Percentiles rank a stretch among this genome's conserved stretches.
phyloP scores from a whole-genome alignment of 2,797 vertebrate genomes.

The Craterocephalus amniculus region DNA sequence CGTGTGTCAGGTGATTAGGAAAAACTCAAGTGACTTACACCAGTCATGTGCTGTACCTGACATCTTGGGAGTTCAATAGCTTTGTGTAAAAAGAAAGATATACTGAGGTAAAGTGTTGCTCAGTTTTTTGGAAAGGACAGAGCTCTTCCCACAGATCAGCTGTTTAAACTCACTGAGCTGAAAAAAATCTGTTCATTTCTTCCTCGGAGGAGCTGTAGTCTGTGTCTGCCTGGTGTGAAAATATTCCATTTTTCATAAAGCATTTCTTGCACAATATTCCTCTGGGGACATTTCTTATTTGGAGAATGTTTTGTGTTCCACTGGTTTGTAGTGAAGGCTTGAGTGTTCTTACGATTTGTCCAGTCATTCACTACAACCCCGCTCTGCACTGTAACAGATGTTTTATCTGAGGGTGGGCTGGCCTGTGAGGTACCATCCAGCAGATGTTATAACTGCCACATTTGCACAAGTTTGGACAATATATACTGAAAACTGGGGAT shows the following conservation, averaged over 20 bases:
- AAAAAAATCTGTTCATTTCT: constrained; percentile 56
- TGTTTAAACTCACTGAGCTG: constrained; percentile 62
- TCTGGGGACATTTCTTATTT: constrained; percentile 42
- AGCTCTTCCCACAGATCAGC: constrained; percentile 72
- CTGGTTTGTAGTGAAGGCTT: constrained; percentile 49
- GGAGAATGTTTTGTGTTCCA: constrained; percentile 50
- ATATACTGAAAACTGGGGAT: no score
- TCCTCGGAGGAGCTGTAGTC: constrained; percentile 53
- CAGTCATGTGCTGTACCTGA: constrained; percentile 61
- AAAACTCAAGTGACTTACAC: constrained; percentile 62
- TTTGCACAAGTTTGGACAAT: no score
- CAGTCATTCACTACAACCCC: constrained; percentile 37
- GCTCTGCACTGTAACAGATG: constrained; percentile 16
- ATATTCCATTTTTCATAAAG: constrained; percentile 55
- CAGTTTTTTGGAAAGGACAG: constrained; percentile 61
- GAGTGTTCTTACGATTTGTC: constrained; percentile 52
- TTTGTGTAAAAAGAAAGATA: constrained; percentile 53
- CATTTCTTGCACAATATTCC: constrained; percentile 48
- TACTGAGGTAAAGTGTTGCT: constrained; percentile 54
- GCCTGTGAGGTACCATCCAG: constrained; percentile 11
- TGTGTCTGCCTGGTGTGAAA: constrained; percentile 64
- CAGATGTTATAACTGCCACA: constrained; percentile 2
- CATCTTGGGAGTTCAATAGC: constrained; percentile 60
- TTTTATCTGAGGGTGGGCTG: constrained; percentile 18
- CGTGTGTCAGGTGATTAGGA: constrained; percentile 59